Base-by-base conservation (phyloP, 2,113 vertebrate genomes). In the Macquaria ambigua region DNA sequence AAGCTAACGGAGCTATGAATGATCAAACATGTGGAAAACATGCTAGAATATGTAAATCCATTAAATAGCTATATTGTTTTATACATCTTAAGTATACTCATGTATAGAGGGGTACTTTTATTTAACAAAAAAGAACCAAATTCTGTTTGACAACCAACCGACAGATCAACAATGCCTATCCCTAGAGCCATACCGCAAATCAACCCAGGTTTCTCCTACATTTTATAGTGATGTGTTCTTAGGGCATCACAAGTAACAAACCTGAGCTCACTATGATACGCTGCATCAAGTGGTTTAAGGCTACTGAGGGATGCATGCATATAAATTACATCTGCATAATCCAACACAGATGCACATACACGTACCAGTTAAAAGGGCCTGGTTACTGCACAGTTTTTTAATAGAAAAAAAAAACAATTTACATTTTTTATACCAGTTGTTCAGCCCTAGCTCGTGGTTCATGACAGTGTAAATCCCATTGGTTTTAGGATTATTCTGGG, bases 1-100 rank as follows among this genome's bases (percentile, higher is more conserved):
- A 31, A 71, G 82, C 61, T 76, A 72, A 77, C 20, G 8, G 41
- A 78, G 39, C 58, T 28, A 58, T n/a, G 20, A 79, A 67, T 81
- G 63, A 84, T 84, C 63, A 83, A 70, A 75, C 68, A 83, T 25
- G 77, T 25, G 59, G 41, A 68, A 50, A 88, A 64, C 81, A 55
- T 68, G 52, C 70, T 37, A 39, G 53, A 73, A 59, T 55, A 82
- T 81, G n/a, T 6, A 66, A 79, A 37, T 64, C 21, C 34, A 46
- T 37, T 41, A 59, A 71, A 39, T 37, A 12, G 20, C 31, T 46
- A 23, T 41, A n/a, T 68, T 48, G 48, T 56, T 53, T 16, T 10
- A 14, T 34, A 55, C n/a, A 61, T 69, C 48, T 31, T 37, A 39
- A 50, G 55, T 64, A 63, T 25, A 31, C n/a, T n/a, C 12, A 4